These are phyloP conservation scores for Gymnogyps californianus DNA, from an alignment of 2,113 vertebrate species.

Conservation along the genomic window DNA sequence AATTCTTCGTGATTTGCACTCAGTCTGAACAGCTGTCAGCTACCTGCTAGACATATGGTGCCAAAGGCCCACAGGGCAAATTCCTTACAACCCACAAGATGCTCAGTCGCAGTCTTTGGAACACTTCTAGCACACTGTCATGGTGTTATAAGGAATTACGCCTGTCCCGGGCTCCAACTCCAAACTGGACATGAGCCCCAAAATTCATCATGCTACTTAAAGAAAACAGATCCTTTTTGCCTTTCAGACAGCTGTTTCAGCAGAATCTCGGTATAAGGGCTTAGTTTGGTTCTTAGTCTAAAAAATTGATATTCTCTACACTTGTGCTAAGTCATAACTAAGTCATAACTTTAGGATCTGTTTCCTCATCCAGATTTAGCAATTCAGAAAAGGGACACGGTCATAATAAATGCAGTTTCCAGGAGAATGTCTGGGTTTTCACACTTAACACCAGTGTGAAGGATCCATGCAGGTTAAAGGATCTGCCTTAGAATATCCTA, in stretches of 20 bases:
- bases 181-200: neutral
- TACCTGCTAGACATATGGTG: slow-evolving; percentile 61
- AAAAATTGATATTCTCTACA: neutral
- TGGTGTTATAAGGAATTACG: neutral
- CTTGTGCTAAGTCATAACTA: neutral
- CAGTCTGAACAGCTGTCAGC: slow-evolving; percentile 38
- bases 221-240: neutral
- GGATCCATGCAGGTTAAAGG: neutral
- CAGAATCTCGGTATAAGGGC: neutral
- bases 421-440: neutral
- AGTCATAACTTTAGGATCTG: neutral
- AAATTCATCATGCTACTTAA: neutral
- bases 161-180: neutral
- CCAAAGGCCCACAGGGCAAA: neutral
- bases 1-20: slow-evolving; percentile 48
- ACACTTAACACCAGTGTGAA: neutral
- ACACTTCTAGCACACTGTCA: neutral
- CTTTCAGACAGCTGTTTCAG: neutral
- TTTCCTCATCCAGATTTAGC: neutral
- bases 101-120: neutral
- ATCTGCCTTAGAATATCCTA: neutral
- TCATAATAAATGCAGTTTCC: neutral
- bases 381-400: neutral
- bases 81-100: slow-evolving; percentile 34
- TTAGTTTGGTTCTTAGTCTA: neutral